These are phyloP conservation scores for Cyphomyrmex costatus DNA, from an alignment of 1,140 invertebrate genomes.

Conservation along the genomic window DNA sequence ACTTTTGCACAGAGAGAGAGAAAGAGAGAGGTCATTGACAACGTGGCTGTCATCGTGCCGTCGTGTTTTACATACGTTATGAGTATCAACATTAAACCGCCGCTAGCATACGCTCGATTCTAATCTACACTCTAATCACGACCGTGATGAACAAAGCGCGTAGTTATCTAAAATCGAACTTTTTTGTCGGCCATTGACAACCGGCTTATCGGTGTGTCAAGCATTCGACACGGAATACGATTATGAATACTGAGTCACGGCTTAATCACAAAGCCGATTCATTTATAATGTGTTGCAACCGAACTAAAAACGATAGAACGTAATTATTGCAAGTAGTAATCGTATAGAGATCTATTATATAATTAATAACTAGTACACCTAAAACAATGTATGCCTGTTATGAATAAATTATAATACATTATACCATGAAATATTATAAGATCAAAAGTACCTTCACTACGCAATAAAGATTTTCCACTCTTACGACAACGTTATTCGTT, in stretches of 20 bases:
- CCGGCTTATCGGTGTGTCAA: conserved; percentile 55
- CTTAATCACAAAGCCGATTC: conserved; percentile 56
- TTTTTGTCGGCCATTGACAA: conserved; percentile 60
- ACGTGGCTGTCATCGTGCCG: conserved; percentile 50
- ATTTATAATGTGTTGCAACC: conserved; percentile 28
- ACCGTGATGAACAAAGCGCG: conserved; percentile 60
- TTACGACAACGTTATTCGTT: background rate
- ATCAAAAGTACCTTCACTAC: conserved; percentile 18
- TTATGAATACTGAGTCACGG: conserved; percentile 57
- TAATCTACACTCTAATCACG: conserved; percentile 62
- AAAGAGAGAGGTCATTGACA: conserved; percentile 46
- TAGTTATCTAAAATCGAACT: conserved; percentile 64
- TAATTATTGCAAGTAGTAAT: conserved; percentile 42
- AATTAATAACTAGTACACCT: conserved; percentile 40
- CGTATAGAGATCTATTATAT: background rate
- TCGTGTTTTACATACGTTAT: conserved; percentile 61
- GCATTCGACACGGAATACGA: conserved; percentile 55
- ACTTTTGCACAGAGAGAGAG: conserved; percentile 21
- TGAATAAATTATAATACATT: conserved; percentile 55
- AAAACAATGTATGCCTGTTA: background rate
- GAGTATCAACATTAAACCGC: conserved; percentile 51
- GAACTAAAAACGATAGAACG: conserved; percentile 28
- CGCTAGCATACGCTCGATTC: conserved; percentile 21
- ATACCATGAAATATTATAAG: conserved; percentile 8
- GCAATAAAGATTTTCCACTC: background rate